These are phyloP conservation scores for Catocala fraxini DNA, from an alignment of 2,888 invertebrate genomes.

Conservation along the genomic window DNA sequence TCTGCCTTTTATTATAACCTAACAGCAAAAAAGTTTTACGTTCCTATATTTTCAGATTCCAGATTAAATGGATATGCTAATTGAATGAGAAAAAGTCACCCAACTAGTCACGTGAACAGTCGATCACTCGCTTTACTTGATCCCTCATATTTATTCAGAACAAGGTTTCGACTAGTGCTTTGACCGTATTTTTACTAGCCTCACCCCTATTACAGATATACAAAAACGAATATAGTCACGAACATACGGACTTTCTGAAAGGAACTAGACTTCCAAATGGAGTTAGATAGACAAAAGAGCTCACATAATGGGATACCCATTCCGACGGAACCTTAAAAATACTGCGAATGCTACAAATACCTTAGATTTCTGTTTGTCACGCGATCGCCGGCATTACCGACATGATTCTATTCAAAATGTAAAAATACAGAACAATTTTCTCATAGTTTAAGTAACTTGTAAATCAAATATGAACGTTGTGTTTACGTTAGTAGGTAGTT, in stretches of 20 bases:
- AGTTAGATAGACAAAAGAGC: conserved; percentile 37
- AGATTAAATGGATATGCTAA: too few relatives aligned
- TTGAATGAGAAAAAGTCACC: too few relatives aligned
- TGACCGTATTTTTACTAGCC: neutral
- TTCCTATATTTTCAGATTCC: too few relatives aligned
- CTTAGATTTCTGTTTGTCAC: conserved; percentile 48
- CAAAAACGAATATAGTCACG: conserved; percentile 3
- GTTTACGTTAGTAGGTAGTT: too few relatives aligned
- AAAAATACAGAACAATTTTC: conserved; percentile 20
- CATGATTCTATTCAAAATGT: conserved; percentile 10
- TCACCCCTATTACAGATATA: neutral
- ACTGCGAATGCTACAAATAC: conserved; percentile 29
- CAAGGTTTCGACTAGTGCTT: neutral
- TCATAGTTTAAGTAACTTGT: neutral
- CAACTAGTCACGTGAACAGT: too few relatives aligned
- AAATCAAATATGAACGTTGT: neutral
- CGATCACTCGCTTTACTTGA: neutral
- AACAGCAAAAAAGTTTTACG: too few relatives aligned
- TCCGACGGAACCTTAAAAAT: conserved; percentile 37
- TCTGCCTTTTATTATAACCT: too few relatives aligned
- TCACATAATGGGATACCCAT: conserved; percentile 27
- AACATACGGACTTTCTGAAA: conserved; percentile 22
- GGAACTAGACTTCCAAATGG: conserved; percentile 29
- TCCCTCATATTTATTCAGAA: neutral
- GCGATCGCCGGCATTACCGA: conserved; percentile 28